A percentile compares a stretch with the other conserved stretches of the same genome.
Evolutionary conservation across 92 coral and sea anemone species (phyloP).

Genomic region (Phenganax marumi): DNA sequence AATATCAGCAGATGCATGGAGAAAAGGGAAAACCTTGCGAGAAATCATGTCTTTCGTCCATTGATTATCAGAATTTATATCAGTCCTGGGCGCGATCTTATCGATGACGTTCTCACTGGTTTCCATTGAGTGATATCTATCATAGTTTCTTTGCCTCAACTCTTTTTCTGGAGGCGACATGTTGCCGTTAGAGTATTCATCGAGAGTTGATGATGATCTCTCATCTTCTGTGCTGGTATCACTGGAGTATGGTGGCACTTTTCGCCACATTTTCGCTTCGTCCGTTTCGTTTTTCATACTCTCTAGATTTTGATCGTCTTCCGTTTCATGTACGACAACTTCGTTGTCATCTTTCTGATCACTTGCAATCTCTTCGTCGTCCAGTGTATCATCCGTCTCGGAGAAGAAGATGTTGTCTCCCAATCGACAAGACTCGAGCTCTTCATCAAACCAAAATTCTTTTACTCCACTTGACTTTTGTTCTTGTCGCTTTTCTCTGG

Average conservation of each 20-base stretch:
- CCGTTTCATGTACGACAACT: background rate
- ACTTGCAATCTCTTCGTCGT: background rate
- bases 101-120: conserved; percentile 5
- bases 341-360: background rate
- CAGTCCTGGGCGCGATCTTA: background rate
- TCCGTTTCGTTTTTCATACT: background rate
- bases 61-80: background rate
- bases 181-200: background rate
- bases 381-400: conserved; percentile 14
- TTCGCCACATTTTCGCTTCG: background rate
- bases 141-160: background rate
- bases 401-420: conserved; percentile 46
- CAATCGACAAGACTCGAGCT: conserved; percentile 69
- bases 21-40: no score
- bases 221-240: conserved; percentile 18
- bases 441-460: conserved; percentile 99
- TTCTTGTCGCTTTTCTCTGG: conserved; percentile 40
- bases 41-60: background rate
- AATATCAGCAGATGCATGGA: background rate
- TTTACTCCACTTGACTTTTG: conserved; percentile 71
- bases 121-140: background rate
- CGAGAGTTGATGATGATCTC: background rate
- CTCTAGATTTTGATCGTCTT: background rate
- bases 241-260: background rate
- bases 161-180: conserved; percentile 12